Evolutionary conservation across 2,888 invertebrate genomes (phyloP).

Genomic region (Drosophila mulleri): DNA sequence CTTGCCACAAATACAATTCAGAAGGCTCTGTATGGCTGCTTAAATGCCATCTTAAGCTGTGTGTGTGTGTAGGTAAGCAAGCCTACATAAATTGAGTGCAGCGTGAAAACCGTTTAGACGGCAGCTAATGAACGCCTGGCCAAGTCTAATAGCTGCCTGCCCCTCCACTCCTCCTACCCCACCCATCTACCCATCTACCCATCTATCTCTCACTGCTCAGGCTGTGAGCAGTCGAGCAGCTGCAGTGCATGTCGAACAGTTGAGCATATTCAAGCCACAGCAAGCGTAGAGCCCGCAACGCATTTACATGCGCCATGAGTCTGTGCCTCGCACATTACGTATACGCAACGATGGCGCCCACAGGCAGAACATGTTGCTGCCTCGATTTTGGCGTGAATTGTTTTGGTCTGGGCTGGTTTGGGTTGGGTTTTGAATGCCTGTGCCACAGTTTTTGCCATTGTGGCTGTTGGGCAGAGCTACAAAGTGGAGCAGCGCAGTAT

Average conservation of each 20-base stretch:
- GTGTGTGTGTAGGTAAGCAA: neutral
- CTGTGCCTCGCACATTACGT: constrained; percentile 48
- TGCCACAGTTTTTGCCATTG: constrained; percentile 16
- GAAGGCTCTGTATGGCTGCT: neutral
- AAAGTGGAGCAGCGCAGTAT: neutral
- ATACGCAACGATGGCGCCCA: constrained; percentile 57
- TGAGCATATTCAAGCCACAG: constrained; percentile 15
- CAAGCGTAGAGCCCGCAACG: neutral
- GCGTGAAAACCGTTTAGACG: neutral
- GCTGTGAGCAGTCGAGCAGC: constrained; percentile 3
- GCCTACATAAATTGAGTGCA: constrained; percentile 11
- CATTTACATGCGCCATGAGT: constrained; percentile 26
- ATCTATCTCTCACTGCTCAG: neutral
- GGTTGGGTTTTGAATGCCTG: neutral
- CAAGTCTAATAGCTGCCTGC: neutral
- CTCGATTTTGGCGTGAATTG: neutral
- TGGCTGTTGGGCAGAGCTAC: neutral
- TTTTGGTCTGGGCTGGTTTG: neutral
- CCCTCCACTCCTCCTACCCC: neutral
- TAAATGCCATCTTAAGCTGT: neutral
- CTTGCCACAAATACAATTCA: neutral
- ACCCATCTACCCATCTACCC: no score
- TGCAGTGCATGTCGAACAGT: constrained; percentile 22
- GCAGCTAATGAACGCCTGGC: constrained; percentile 14
- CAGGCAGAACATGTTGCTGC: constrained; percentile 47